Percentiles rank a stretch among this genome's conserved stretches.
Conservation (phyloP, 2,888 invertebrate genomes). For the Mimachlamys varia region DNA sequence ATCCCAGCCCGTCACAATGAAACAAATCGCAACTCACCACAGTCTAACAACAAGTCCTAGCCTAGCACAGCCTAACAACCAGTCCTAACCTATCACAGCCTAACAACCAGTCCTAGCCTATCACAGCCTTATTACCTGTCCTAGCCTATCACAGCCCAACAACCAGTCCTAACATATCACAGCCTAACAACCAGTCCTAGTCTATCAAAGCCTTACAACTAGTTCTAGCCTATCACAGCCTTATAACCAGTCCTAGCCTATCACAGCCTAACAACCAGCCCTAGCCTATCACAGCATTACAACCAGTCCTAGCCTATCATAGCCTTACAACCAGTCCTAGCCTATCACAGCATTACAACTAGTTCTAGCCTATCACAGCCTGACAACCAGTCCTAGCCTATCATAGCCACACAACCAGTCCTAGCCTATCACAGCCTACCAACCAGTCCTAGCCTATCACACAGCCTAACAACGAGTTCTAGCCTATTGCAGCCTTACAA, state of each 20-base stretch:
- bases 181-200: background rate
- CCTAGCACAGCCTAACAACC: background rate
- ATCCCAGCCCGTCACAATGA: background rate
- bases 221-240: background rate
- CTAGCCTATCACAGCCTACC: background rate
- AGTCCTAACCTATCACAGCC: background rate
- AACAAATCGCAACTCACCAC: no score
- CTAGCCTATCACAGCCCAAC: background rate
- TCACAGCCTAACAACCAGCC: background rate
- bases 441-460: background rate
- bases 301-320: background rate
- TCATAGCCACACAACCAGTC: background rate
- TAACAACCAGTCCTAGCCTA: background rate
- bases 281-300: background rate
- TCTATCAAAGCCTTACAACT: background rate
- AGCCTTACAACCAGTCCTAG: background rate
- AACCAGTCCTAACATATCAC: background rate
- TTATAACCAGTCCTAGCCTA: background rate
- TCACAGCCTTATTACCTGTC: background rate
- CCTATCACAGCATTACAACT: background rate
- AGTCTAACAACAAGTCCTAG: background rate
- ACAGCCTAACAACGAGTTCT: background rate
- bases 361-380: background rate
- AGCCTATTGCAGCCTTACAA: background rate
- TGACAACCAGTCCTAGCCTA: background rate